Percentiles rank a stretch among this genome's conserved stretches.
Conservation (phyloP, 2,113 vertebrate genomes). For the Melanotaenia duboulayi region DNA sequence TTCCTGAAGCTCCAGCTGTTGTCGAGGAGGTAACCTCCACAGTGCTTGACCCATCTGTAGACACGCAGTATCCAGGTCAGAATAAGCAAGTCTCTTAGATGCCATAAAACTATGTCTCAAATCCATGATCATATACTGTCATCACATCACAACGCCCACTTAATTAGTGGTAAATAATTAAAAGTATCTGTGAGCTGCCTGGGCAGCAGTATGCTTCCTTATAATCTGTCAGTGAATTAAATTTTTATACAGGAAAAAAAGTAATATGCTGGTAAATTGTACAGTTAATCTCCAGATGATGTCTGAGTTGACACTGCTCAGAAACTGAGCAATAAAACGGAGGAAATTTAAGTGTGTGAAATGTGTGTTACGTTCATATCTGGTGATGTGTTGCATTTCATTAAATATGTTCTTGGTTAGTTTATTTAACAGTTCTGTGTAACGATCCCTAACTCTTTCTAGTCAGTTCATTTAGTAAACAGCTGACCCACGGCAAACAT, state of each 20-base stretch:
- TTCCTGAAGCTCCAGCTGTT: slow-evolving; percentile 94
- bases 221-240: neutral
- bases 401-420: no score
- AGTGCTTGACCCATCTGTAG: slow-evolving; percentile 97
- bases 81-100: slow-evolving; percentile 33
- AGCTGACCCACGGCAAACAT: neutral
- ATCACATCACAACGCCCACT: neutral
- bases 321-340: no score
- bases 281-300: no score
- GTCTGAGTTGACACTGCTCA: no score
- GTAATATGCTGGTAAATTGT: no score
- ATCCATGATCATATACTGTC: neutral
- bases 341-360: no score
- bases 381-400: no score
- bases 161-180: neutral
- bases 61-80: slow-evolving; percentile 26
- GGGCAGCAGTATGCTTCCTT: neutral
- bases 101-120: neutral
- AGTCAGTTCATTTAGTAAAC: no score
- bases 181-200: neutral
- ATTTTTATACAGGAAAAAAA: neutral
- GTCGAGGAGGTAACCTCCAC: slow-evolving; percentile 93
- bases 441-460: no score
- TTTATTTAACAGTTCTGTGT: no score
- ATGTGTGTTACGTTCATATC: no score